Percentiles rank a stretch among this genome's conserved stretches.
These are phyloP conservation scores for Phalanger gymnotis DNA, from an alignment of 2,797 vertebrate genomes.

Conservation along the genomic window DNA sequence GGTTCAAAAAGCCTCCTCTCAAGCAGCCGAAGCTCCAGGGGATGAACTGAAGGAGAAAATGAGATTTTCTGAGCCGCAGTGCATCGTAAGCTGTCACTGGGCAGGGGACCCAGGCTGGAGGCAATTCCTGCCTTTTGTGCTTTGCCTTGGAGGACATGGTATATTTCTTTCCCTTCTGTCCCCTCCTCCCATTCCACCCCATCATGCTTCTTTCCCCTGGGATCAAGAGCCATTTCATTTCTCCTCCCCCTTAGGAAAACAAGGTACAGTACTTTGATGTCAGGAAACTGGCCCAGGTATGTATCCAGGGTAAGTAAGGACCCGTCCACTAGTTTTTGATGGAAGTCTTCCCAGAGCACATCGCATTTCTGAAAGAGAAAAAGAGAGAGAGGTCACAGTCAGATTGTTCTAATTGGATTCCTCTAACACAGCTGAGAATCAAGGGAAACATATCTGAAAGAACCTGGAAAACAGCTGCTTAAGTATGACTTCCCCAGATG, in stretches of 20 bases:
- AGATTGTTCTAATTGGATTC: constrained; percentile 45
- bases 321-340: constrained; percentile 97
- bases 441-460: constrained; percentile 27
- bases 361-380: constrained; percentile 92
- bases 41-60: constrained; percentile 4
- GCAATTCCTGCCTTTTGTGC: constrained; percentile 48
- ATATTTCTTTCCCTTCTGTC: not conserved
- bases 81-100: constrained; percentile 39
- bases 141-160: constrained; percentile 17
- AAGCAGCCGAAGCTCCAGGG: constrained; percentile 43
- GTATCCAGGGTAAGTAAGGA: constrained; percentile 94
- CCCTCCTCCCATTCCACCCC: not conserved
- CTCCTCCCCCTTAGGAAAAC: constrained; percentile 52
- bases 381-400: constrained; percentile 41
- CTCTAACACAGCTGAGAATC: constrained; percentile 30
- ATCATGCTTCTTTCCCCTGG: constrained; percentile 30
- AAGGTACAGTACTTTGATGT: constrained; percentile 92
- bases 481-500: constrained; percentile 32
- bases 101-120: constrained; percentile 50
- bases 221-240: constrained; percentile 45
- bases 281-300: constrained; percentile 96
- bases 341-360: constrained; percentile 97
- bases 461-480: constrained; percentile 3
- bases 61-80: constrained; percentile 56
- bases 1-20: constrained; percentile 26